A percentile compares a stretch with the other conserved stretches of the same genome.
phyloP scores from a whole-genome alignment of 2,888 invertebrate genomes.

The Diadegma fenestrale region DNA sequence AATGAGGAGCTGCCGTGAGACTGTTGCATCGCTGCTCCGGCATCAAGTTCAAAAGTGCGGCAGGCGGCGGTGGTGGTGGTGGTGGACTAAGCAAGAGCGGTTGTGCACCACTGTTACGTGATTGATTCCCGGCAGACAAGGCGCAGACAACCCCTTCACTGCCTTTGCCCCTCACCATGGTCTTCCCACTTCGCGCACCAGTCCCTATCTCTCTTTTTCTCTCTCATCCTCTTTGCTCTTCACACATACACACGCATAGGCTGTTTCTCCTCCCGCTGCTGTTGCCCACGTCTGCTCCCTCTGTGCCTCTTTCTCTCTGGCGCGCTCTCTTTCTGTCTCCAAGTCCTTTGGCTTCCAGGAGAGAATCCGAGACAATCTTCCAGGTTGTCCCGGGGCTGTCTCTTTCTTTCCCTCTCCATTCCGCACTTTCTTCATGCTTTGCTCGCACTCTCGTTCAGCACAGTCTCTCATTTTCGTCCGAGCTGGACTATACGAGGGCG shows the following conservation, averaged over 20 bases:
- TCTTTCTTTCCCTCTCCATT: constrained; percentile 51
- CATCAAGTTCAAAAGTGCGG: constrained; percentile 39
- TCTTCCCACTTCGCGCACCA: constrained; percentile 63
- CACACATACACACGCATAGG: constrained; percentile 60
- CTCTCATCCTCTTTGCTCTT: constrained; percentile 37
- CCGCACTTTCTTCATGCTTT: constrained; percentile 30
- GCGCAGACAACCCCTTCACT: constrained; percentile 82
- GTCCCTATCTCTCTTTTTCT: constrained; percentile 59
- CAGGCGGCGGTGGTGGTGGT: constrained; percentile 40
- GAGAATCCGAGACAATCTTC: constrained; percentile 61
- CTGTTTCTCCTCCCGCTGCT: constrained; percentile 55
- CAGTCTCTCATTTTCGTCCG: constrained; percentile 46
- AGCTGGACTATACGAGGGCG: constrained; percentile 40
- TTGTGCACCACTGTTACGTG: constrained; percentile 80
- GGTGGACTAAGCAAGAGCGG: constrained; percentile 53
- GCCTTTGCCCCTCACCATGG: constrained; percentile 69
- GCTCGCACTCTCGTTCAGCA: constrained; percentile 52
- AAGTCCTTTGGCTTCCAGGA: constrained; percentile 74
- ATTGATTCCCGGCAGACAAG: constrained; percentile 83
- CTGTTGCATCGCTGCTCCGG: constrained; percentile 13
- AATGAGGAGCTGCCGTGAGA: constrained; percentile 43
- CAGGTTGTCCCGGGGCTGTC: constrained; percentile 51
- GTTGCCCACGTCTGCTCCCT: constrained; percentile 24
- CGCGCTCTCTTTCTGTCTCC: constrained; percentile 69
- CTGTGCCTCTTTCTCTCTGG: constrained; percentile 62